Conservation (phyloP, 1,140 invertebrate genomes). For the Lepidurus apus region DNA sequence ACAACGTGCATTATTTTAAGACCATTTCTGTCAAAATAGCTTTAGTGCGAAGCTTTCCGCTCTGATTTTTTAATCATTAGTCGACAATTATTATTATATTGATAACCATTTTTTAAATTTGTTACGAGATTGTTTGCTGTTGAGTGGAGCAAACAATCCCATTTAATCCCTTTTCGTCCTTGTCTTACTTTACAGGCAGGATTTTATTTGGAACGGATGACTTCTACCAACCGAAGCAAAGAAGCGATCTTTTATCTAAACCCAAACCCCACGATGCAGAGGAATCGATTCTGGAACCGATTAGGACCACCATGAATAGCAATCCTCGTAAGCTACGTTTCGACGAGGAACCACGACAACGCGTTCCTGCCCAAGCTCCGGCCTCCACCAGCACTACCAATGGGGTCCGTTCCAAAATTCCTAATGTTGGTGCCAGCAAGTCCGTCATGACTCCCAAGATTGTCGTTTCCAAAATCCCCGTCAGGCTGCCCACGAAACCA, state of each 20-base stretch:
- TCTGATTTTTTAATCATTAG: no score
- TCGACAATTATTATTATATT: no score
- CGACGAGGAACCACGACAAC: neutral
- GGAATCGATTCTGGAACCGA: neutral
- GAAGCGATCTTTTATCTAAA: neutral
- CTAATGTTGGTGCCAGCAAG: no score
- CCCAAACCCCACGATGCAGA: neutral
- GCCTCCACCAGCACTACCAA: neutral
- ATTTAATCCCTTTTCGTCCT: neutral
- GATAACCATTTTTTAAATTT: no score
- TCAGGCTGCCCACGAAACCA: neutral
- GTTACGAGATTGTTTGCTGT: no score
- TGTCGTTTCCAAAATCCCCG: neutral
- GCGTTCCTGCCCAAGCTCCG: neutral
- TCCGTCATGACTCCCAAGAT: neutral
- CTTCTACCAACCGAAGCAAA: neutral
- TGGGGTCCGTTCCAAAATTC: no score
- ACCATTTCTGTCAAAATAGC: no score
- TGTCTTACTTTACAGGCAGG: neutral
- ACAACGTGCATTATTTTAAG: no score
- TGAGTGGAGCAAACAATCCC: no score
- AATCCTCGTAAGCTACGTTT: neutral
- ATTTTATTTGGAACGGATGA: neutral
- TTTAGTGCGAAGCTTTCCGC: no score
- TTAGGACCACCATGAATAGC: neutral